phyloP scores from a whole-genome alignment of 30 jellyfish, hydroid and myxozoan genomes.

The Hydractinia symbiolongicarpus region DNA sequence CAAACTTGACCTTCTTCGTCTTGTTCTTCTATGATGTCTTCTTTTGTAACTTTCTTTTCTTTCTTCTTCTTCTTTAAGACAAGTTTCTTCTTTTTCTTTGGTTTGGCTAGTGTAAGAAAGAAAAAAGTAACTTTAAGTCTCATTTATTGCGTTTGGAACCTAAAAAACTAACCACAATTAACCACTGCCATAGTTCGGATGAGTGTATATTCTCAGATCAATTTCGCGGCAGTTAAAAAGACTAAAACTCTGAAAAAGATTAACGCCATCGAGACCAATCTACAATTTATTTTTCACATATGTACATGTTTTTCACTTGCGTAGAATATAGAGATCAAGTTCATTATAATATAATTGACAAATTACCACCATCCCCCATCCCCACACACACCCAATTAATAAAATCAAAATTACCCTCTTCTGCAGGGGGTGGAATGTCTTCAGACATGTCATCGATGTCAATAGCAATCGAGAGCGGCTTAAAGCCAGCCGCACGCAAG shows the following conservation, averaged over 20 bases:
- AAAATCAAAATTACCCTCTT: no score
- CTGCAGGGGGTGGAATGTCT: neutral
- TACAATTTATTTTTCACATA: no score
- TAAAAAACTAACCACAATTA: neutral
- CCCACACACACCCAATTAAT: no score
- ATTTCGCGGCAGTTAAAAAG: no score
- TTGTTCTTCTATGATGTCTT: neutral
- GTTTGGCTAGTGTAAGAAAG: neutral
- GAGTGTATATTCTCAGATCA: no score
- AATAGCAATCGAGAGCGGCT: constrained; percentile 46
- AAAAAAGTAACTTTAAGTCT: neutral
- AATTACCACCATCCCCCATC: no score
- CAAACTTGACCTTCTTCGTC: neutral
- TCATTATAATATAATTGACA: neutral
- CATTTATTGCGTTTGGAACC: neutral
- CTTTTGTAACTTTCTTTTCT: neutral
- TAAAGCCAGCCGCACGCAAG: constrained; percentile 15
- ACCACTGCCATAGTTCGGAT: neutral
- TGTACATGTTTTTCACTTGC: no score
- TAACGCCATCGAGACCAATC: no score
- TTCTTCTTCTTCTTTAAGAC: constrained; percentile 33
- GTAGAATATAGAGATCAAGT: no score
- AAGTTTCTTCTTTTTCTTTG: constrained; percentile 38
- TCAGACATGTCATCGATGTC: constrained; percentile 26
- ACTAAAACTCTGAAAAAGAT: no score